Evolutionary conservation across 2,888 invertebrate species (phyloP), one percentile per base, ranked within the genome.

Genomic region (Cryptophagus acutangulus): DNA sequence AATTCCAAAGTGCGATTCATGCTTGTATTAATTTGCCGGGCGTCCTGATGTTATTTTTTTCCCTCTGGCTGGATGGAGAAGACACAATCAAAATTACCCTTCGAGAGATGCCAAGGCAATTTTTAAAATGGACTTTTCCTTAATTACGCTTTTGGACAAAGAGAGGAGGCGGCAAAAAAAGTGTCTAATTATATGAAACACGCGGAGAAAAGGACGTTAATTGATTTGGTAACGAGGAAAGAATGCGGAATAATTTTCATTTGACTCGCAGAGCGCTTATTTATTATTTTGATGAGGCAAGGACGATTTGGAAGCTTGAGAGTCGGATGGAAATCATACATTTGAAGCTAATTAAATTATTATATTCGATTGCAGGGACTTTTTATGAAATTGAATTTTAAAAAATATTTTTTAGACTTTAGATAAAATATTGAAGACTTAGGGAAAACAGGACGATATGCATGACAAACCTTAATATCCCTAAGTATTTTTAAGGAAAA

Each of bases 221-320:
- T 69, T 69, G 69, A 69, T 69, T 67, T 59, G 66, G 67, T 63
- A 67, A 69, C 66, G 61, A 61, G 67, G 59, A 64, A 60, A 61
- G 62, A 63, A 63, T 59, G 59, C 56, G 46, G 43, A 50, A 54
- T 52, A 54, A 59, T 60, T 62, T 58, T 60, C 58, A 59, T 60
- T 59, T 60, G 59, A 57, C 55, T 46, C 50, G 41, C 52, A 46
- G 40, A 36, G 45, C 36, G 45, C 57, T 61, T 61, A 61, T 62
- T 62, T 62, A 58, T 61, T 61, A 61, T 61, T 60, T 61, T 60
- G 59, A 62, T 58, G 60, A 55, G 52, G n/a, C n/a, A n/a, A n/a
- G n/a, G n/a, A n/a, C n/a, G n/a, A n/a, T n/a, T n/a, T n/a, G n/a
- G n/a, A n/a, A n/a, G n/a, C n/a, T n/a, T n/a, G n/a, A n/a, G n/a